Evolutionary conservation across 64 coral and sea anemone species (phyloP).

Genomic region (Actinia equina): DNA sequence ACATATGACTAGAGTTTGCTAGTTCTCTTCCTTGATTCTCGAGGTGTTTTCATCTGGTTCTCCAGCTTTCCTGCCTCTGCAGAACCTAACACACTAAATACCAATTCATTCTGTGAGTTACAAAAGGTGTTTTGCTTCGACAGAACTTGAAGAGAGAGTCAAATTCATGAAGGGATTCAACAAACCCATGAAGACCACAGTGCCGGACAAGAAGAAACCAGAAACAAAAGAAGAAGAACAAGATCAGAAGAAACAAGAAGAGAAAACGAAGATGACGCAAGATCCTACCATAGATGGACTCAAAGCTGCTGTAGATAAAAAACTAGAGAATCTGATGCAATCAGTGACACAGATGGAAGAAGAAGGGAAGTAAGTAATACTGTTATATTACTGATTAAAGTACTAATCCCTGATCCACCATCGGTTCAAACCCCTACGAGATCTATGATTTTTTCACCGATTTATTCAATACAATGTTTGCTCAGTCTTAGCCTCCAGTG

Average conservation of each 20-base stretch:
- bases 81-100: no score
- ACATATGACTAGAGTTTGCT: no score
- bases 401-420: no score
- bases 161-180: constrained; percentile 10
- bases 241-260: constrained; percentile 15
- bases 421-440: no score
- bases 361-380: background rate
- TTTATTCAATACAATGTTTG: no score
- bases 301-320: constrained; percentile 32
- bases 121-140: background rate
- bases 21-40: no score
- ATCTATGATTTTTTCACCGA: no score
- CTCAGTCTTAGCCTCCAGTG: no score
- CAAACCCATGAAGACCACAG: background rate
- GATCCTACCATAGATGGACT: constrained; percentile 22
- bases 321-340: constrained; percentile 34
- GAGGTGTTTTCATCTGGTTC: no score
- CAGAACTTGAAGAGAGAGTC: constrained; percentile 3
- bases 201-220: constrained; percentile 1
- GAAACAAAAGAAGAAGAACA: background rate
- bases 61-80: no score
- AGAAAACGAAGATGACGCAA: background rate
- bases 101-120: no score
- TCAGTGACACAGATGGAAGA: constrained; percentile 38
- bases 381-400: no score